Base-by-base conservation (phyloP, 2,888 invertebrate species). In the Andrena camellia region DNA sequence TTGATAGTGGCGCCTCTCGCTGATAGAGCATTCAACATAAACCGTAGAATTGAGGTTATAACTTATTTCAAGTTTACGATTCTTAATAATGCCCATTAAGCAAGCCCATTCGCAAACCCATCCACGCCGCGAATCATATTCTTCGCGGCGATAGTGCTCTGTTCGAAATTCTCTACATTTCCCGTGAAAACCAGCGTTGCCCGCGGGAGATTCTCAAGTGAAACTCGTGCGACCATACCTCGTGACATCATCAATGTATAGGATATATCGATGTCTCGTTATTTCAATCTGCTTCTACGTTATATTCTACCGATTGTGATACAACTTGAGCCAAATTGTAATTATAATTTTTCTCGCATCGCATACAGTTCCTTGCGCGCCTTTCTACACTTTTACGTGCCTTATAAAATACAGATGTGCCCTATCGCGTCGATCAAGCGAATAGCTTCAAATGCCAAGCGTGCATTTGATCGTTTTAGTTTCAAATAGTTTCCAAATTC, bases 11-110 rank as follows among this genome's bases (percentile, higher is more conserved):
- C 89, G 90, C 89, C 87, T 74, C 77, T 76, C 54, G 29, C 66
- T 52, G 83, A 84, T 64, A 72, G 69, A 77, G 67, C 80, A 77
- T 78, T 73, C 79, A 84, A 75, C 71, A 79, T 64, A 67, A 84
- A 81, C 74, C 52, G n/a, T 85, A 60, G 5, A 78, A 90, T 90
- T 88, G 87, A 91, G 92, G 91, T 92, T 92, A 91, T 88, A 76
- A 82, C 59, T 68, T 86, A 82, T 86, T 73, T 78, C 57, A 73
- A 72, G 48, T 57, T n/a, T 57, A 70, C 5, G 4, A 69, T 69
- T 26, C 23, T 62, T 73, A 33, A 63, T 35, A 50, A 57, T 5
- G n/a, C 8, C 29, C 1, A 42, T 77, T 71, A 8, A 35, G 0
- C 3, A 17, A 42, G 2, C 62, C 74, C 33, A 17, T 31, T 60